These are phyloP conservation scores for Sebastes paucispinis DNA, from an alignment of 2,797 vertebrate genomes.

Conservation along the genomic window DNA sequence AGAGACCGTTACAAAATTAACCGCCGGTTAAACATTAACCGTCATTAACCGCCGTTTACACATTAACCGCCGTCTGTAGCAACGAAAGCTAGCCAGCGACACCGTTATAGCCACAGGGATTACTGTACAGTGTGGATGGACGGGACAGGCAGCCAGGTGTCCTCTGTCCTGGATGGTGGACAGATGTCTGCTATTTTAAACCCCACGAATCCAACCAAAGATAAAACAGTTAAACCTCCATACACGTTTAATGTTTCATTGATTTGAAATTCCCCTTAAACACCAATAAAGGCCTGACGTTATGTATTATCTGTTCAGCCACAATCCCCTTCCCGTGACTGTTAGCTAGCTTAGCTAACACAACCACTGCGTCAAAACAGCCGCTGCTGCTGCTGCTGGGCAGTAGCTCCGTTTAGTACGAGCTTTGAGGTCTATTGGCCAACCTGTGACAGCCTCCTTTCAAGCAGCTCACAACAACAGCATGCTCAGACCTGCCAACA, in stretches of 20 bases:
- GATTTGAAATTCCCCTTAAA: neutral
- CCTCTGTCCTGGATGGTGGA: neutral
- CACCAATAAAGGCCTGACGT: conserved; percentile 1
- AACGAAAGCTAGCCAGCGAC: conserved; percentile 28
- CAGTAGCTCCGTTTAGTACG: neutral
- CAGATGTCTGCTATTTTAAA: neutral
- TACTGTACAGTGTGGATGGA: neutral
- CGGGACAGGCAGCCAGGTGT: conserved; percentile 1
- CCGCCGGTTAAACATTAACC: no score
- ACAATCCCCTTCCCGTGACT: neutral
- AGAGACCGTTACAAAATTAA: no score
- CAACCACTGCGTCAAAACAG: conserved; percentile 53
- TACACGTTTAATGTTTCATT: neutral
- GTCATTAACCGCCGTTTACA: no score
- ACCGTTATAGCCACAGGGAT: conserved; percentile 27
- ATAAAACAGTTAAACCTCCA: rapidly evolving
- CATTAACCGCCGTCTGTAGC: neutral
- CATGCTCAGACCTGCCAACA: no score
- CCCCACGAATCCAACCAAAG: rapidly evolving
- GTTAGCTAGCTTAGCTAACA: conserved; percentile 25
- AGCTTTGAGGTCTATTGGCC: neutral
- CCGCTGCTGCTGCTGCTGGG: neutral
- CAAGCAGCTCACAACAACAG: no score
- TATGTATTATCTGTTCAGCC: neutral
- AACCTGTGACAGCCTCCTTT: no score